Percentiles rank a stretch among this genome's conserved stretches.
These are phyloP conservation scores for Timandra comae DNA, from an alignment of 2,888 invertebrate genomes.

Conservation along the genomic window DNA sequence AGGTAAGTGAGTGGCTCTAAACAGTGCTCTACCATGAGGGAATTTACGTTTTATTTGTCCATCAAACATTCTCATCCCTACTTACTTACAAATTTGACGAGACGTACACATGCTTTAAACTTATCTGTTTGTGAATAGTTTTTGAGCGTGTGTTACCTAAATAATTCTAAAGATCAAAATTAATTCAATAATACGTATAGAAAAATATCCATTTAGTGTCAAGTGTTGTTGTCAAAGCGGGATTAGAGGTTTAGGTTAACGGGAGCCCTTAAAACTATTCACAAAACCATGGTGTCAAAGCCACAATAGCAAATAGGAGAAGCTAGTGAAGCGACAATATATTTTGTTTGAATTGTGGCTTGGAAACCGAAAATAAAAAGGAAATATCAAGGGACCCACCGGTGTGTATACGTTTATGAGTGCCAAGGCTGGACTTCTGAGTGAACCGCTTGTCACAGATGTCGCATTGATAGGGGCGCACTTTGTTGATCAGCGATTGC, in stretches of 20 bases:
- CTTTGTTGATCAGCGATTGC: constrained; percentile 79
- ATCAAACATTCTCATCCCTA: constrained; percentile 69
- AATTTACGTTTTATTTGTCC: constrained; percentile 71
- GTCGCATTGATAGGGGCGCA: constrained; percentile 82
- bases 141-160: constrained; percentile 71
- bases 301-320: constrained; percentile 52
- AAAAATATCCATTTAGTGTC: neutral
- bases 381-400: constrained; percentile 77
- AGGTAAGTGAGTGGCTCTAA: constrained; percentile 6
- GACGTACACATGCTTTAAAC: constrained; percentile 73
- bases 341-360: constrained; percentile 56
- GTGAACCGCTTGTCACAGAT: constrained; percentile 88
- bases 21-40: constrained; percentile 57
- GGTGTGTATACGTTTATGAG: constrained; percentile 87
- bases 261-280: constrained; percentile 76
- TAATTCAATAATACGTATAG: constrained; percentile 2
- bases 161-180: constrained; percentile 8
- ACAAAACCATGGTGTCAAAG: constrained; percentile 71
- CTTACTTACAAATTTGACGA: constrained; percentile 60
- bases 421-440: constrained; percentile 89
- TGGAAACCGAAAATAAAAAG: constrained; percentile 63
- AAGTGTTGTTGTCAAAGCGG: constrained; percentile 6
- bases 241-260: constrained; percentile 29
- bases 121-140: constrained; percentile 75
- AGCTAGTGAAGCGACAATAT: constrained; percentile 20